These are phyloP conservation scores for Knipowitschia caucasica DNA, from an alignment of 2,797 vertebrate species.

Conservation along the genomic window DNA sequence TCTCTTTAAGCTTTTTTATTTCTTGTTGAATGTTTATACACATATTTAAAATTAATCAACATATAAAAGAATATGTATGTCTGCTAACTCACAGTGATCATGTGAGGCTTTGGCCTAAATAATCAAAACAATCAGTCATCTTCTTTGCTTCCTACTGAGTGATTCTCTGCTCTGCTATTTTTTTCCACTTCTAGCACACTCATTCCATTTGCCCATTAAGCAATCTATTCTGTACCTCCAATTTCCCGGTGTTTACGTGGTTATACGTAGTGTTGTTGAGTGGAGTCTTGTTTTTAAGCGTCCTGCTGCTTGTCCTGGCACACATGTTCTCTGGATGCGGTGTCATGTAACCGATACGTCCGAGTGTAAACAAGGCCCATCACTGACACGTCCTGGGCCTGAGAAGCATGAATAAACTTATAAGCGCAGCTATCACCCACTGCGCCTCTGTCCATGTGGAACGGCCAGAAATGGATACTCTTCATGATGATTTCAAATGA, in stretches of 20 bases:
- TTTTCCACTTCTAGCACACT: too few species aligned
- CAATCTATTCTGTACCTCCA: slow-evolving; percentile 39
- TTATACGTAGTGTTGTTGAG: too few species aligned
- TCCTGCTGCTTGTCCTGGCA: slow-evolving; percentile 54
- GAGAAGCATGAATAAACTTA: slow-evolving; percentile 72
- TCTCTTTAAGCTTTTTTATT: too few species aligned
- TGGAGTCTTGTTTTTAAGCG: slow-evolving; percentile 69
- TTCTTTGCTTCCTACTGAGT: too few species aligned
- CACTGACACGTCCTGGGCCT: slow-evolving; percentile 49
- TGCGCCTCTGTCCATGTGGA: slow-evolving; percentile 39
- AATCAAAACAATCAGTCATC: too few species aligned
- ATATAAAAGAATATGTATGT: too few species aligned
- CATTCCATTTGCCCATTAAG: too few species aligned
- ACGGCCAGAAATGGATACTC: slow-evolving; percentile 45
- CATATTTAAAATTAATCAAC: too few species aligned
- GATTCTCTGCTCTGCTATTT: too few species aligned
- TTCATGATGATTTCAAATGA: not conserved
- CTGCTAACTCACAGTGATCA: too few species aligned
- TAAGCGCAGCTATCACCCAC: slow-evolving; percentile 41
- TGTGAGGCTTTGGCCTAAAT: too few species aligned
- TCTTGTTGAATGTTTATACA: too few species aligned
- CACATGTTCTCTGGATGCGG: slow-evolving; percentile 57
- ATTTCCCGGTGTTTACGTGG: slow-evolving; percentile 53
- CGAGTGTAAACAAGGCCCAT: slow-evolving; percentile 74
- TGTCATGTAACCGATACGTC: slow-evolving; percentile 78